phyloP scores from a whole-genome alignment of 2,113 vertebrate species.

The Trachemys scripta region DNA sequence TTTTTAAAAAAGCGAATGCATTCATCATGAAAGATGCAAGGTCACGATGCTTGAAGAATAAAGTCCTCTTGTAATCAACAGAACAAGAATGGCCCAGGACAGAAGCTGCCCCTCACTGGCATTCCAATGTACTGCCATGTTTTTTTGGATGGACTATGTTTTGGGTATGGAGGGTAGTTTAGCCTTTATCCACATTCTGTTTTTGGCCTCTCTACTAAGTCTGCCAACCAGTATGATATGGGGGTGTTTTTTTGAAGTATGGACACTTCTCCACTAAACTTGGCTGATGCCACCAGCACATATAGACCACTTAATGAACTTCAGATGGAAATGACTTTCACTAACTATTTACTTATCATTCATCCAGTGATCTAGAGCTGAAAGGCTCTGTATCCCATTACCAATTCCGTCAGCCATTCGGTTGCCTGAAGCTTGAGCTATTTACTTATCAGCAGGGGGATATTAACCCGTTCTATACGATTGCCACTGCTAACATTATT shows the following conservation, averaged over 20 bases:
- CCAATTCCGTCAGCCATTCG: background rate
- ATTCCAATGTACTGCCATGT: background rate
- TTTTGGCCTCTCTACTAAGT: background rate
- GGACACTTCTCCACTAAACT: background rate
- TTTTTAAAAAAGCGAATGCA: background rate
- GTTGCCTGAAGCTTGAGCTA: background rate
- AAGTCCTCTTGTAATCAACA: background rate
- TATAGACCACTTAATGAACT: background rate
- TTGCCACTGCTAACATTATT: background rate
- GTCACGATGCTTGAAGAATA: background rate
- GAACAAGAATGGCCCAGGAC: background rate
- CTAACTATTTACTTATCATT: background rate
- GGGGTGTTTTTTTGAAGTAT: background rate
- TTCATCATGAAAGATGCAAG: background rate
- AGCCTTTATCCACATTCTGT: background rate
- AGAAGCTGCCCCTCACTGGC: background rate
- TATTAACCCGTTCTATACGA: background rate
- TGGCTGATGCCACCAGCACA: background rate
- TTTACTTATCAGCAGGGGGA: background rate
- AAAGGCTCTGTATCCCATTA: background rate
- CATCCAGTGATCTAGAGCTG: background rate
- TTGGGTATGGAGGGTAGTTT: background rate
- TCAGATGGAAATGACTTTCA: background rate
- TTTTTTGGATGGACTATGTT: background rate
- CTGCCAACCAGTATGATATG: background rate